phyloP scores from a whole-genome alignment of 2,797 vertebrate species.

The Rhinoraja longicauda region DNA sequence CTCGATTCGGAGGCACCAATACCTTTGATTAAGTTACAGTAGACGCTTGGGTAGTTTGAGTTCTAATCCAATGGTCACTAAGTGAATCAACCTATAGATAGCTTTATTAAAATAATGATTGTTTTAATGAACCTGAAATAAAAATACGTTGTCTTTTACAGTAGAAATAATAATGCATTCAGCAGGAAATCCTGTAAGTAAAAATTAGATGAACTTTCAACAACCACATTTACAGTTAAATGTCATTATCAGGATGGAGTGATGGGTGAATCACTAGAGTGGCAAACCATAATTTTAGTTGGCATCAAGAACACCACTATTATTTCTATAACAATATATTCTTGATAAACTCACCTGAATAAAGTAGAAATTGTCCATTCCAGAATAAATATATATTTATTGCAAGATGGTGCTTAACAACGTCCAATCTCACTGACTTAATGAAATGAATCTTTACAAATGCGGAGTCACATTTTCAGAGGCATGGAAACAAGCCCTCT shows the following conservation, averaged over 20 bases:
- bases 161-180: background rate
- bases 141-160: background rate
- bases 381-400: background rate
- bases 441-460: background rate
- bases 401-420: background rate
- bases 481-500: too few species aligned
- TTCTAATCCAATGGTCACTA: background rate
- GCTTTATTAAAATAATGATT: conserved; percentile 9
- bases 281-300: background rate
- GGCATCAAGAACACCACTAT: background rate
- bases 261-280: background rate
- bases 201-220: background rate
- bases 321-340: background rate
- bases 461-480: too few species aligned
- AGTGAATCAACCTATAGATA: background rate
- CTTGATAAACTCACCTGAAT: background rate
- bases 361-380: background rate
- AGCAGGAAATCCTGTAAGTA: background rate
- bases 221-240: background rate
- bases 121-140: background rate
- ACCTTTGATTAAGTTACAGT: background rate
- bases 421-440: background rate
- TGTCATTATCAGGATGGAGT: background rate
- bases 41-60: background rate
- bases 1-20: too few species aligned